Evolutionary conservation across 2,113 vertebrate genomes (phyloP).

Genomic region (Colius striatus): DNA sequence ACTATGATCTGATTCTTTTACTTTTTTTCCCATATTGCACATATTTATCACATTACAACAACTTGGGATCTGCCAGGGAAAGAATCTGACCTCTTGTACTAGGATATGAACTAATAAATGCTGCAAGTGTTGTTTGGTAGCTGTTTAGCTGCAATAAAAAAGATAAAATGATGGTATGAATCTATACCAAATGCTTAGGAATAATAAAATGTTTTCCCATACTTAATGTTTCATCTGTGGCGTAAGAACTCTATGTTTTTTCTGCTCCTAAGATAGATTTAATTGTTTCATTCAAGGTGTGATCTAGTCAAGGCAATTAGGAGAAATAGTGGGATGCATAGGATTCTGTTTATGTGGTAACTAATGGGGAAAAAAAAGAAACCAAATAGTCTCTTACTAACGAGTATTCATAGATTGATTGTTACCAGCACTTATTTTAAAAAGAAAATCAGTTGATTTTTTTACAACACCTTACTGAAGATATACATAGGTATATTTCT

Average conservation of each 20-base stretch:
- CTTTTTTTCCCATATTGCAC: background rate
- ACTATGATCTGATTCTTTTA: background rate
- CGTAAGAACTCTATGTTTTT: background rate
- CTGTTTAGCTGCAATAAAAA: background rate
- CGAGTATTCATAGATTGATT: background rate
- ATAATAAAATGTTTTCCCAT: background rate
- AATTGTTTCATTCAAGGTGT: background rate
- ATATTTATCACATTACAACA: background rate
- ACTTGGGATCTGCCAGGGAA: background rate
- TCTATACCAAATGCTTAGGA: background rate
- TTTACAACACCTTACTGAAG: background rate
- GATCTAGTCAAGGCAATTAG: background rate
- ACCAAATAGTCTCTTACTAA: background rate
- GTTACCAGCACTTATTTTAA: background rate
- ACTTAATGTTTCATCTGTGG: background rate
- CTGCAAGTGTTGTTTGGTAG: background rate
- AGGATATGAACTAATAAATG: background rate
- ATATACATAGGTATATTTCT: background rate
- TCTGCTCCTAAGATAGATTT: background rate
- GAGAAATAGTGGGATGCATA: background rate
- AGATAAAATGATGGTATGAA: background rate
- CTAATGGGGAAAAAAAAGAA: background rate
- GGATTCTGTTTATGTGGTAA: background rate
- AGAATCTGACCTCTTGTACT: background rate
- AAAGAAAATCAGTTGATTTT: background rate